phyloP scores from a whole-genome alignment of 2,888 invertebrate species.

The Philereme transversata region DNA sequence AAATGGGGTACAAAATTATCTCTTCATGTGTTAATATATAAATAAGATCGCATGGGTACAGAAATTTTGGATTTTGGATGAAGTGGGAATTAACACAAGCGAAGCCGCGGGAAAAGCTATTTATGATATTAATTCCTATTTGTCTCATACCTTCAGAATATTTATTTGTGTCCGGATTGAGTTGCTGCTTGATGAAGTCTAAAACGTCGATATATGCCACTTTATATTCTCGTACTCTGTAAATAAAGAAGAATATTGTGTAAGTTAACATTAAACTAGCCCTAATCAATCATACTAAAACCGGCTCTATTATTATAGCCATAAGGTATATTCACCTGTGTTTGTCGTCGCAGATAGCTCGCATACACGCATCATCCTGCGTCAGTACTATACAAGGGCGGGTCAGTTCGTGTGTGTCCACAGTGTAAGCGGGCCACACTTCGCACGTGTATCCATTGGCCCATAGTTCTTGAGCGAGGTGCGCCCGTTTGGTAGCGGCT shows the following conservation, averaged over 20 bases:
- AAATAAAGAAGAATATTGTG: constrained; percentile 25
- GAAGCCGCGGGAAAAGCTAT: too few species aligned
- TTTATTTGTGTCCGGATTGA: constrained; percentile 70
- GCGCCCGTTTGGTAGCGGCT: constrained; percentile 52
- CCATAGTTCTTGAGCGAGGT: constrained; percentile 85
- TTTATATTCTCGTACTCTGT: constrained; percentile 62
- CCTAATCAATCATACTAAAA: constrained; percentile 40
- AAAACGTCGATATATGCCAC: constrained; percentile 83
- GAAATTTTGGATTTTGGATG: too few species aligned
- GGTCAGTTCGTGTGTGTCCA: constrained; percentile 54
- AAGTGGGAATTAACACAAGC: too few species aligned
- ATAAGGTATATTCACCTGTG: constrained; percentile 33
- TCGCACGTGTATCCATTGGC: constrained; percentile 83
- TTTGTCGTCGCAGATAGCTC: constrained; percentile 51
- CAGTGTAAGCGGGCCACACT: constrained; percentile 41
- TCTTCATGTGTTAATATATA: too few species aligned
- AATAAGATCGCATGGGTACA: too few species aligned
- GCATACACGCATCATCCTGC: constrained; percentile 50
- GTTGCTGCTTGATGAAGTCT: constrained; percentile 88
- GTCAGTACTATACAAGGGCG: constrained; percentile 50
- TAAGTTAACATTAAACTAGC: too few species aligned
- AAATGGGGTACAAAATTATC: too few species aligned
- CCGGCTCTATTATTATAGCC: neutral
- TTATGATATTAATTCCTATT: neutral
- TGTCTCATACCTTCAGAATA: constrained; percentile 51